Base-by-base conservation (phyloP, 1,140 invertebrate genomes). In the Acromyrmex heyeri region DNA sequence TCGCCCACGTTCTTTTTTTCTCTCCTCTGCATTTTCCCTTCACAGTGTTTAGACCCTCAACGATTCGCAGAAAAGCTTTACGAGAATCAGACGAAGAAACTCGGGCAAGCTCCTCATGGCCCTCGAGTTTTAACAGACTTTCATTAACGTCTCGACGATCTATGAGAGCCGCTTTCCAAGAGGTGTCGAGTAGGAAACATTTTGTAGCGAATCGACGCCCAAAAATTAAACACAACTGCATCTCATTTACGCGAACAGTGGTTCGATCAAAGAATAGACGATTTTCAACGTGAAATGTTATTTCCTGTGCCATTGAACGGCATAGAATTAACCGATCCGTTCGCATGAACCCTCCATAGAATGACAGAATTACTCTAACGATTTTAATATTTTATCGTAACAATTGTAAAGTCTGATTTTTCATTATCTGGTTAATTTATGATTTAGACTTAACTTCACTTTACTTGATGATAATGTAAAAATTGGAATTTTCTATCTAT, bases 91-190 rank as follows among this genome's bases (percentile, higher is more conserved):
- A 87, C 91, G 91, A 91, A 92, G 90, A 86, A 93, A 81, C 91
- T 85, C 77, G 21, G 3, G 87, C 81, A 86, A 92, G 81, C 90
- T 91, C 88, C 90, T 91, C 88, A 85, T 70, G 87, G 90, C 90
- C 86, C 91, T 93, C 90, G 72, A 91, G 87, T 87, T 92, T 92
- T 92, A 93, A 93, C 91, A 92, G 90, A 93, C 92, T 94, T 94
- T 94, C 93, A 94, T 94, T 94, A 94, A 92, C 91, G 91, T 91
- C 91, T 86, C 87, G 86, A 65, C 90, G 87, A 65, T 69, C 24
- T 85, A 48, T 67, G 50, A 87, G 86, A 73, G 72, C 86, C 86
- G 8, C 34, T 48, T 57, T 75, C n/a, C 24, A 79, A 81, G 69
- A 91, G 90, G 72, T 87, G 88, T 87, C 78, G 76, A 85, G 65